Conservation (phyloP, 2,888 invertebrate species). For the Rotaria magnacalcarata region DNA sequence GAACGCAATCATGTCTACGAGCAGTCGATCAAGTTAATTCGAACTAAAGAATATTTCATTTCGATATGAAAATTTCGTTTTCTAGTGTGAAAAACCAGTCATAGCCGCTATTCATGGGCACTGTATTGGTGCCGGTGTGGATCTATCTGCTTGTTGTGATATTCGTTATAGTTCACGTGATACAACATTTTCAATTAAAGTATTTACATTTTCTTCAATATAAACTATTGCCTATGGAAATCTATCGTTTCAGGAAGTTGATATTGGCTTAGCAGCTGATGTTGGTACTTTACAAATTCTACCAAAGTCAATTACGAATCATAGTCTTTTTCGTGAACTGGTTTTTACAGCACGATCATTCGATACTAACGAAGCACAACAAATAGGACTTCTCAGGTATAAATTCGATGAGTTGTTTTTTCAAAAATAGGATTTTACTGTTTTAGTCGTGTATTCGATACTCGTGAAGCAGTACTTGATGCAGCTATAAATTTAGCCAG, state of each 20-base stretch:
- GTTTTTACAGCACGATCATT: constrained; percentile 80
- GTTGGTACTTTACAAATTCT: constrained; percentile 86
- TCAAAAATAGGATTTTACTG: background rate
- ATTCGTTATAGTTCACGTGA: constrained; percentile 83
- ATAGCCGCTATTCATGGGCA: constrained; percentile 78
- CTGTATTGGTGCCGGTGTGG: constrained; percentile 85
- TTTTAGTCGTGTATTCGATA: background rate
- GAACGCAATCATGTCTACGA: constrained; percentile 74
- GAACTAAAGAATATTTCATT: background rate
- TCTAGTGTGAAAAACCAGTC: constrained; percentile 77
- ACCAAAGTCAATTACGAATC: constrained; percentile 81
- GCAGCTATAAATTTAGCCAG: constrained; percentile 65
- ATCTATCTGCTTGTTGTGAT: constrained; percentile 81
- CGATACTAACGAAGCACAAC: constrained; percentile 72
- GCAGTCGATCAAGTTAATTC: constrained; percentile 69
- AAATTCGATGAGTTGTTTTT: no score
- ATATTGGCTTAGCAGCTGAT: constrained; percentile 70
- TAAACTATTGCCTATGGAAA: no score
- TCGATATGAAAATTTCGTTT: no score
- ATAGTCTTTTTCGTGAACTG: constrained; percentile 79
- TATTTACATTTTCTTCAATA: background rate
- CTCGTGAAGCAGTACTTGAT: constrained; percentile 66
- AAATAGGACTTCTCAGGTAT: constrained; percentile 74
- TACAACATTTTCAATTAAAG: constrained; percentile 65
- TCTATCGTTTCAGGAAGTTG: background rate